Base-by-base conservation (phyloP, 2,888 invertebrate species). In the Encarsia formosa region DNA sequence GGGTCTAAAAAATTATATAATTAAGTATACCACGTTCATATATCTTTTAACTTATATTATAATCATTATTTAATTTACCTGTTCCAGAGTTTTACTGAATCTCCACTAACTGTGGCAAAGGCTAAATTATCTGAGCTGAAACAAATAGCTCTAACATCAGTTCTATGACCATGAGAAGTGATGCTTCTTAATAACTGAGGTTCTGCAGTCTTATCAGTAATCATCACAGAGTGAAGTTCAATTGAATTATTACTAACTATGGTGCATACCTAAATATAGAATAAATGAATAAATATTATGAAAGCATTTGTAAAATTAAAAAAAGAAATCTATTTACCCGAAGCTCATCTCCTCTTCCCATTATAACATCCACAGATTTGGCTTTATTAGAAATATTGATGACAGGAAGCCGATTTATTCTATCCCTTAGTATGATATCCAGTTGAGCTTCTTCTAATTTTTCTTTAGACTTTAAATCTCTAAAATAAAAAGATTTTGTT, bases 41-140 rank as follows among this genome's bases (percentile, higher is more conserved):
- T 35, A 23, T 23, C n/a, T 45, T 49, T 44, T 16, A 47, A 24
- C 22, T n/a, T n/a, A n/a, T n/a, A n/a, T n/a, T n/a, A n/a, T n/a
- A n/a, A n/a, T n/a, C n/a, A 18, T 24, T 39, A 26, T 6, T 24
- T 15, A 22, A 35, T 20, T 59, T 66, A 86, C 84, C 90, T 85
- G 73, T 93, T 95, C 97, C 98, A 99, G 44, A 98, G 77, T 78
- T 98, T 97, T 29, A 96, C 78, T 6, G 88, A 84, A 62, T 96
- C 93, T 0, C 83, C 87, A 59, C 94, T 87, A 0, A 88, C 94
- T 0, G 96, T 90, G 2, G 89, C 81, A 52, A 97, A 80, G 2
- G 91, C 91, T 53, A 91, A 78, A 67, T 89, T 91, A 74, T 97
- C 96, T 2, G 91, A 90, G 69, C 93, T 94, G 69, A 98, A 93